A percentile compares a stretch with the other conserved stretches of the same genome.
Conservation (phyloP, 2,113 vertebrate genomes). For the Hypomesus transpacificus region DNA sequence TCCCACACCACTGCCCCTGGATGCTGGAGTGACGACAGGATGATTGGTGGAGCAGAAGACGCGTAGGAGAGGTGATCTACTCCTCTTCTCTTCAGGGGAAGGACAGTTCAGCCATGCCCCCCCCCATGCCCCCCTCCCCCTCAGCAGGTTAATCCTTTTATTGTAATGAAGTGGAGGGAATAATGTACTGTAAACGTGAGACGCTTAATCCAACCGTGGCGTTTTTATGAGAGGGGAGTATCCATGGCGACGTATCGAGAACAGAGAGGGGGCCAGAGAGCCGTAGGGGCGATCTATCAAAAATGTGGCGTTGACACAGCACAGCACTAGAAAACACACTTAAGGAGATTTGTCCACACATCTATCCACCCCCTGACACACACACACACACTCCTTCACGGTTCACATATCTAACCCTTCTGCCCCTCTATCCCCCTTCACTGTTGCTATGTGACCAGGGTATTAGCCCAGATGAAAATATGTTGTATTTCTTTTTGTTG, state of each 20-base stretch:
- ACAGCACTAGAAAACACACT: constrained; percentile 43
- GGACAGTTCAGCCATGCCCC: constrained; percentile 1
- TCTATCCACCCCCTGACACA: constrained; percentile 2
- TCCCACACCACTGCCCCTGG: constrained; percentile 13
- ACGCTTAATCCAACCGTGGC: constrained; percentile 59
- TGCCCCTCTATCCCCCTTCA: neutral
- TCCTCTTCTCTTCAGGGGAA: constrained; percentile 13
- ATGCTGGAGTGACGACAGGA: constrained; percentile 13
- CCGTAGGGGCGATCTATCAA: constrained; percentile 51
- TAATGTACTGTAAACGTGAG: constrained; percentile 59
- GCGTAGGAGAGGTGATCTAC: constrained; percentile 24
- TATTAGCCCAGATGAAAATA: neutral
- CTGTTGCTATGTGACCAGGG: neutral
- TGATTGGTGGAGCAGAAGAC: constrained; percentile 44
- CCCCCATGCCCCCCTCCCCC: neutral
- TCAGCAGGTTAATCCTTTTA: constrained; percentile 72
- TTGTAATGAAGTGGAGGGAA: constrained; percentile 71
- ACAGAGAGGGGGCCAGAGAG: constrained; percentile 27
- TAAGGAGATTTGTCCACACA: constrained; percentile 39
- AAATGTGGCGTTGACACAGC: constrained; percentile 45
- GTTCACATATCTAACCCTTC: neutral
- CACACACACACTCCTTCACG: neutral
- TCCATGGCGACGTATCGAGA: constrained; percentile 32
- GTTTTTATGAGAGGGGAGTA: constrained; percentile 63
- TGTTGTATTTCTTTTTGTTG: constrained; percentile 3